Conservation (phyloP, 2,113 vertebrate genomes). For the Hemiscyllium ocellatum region DNA sequence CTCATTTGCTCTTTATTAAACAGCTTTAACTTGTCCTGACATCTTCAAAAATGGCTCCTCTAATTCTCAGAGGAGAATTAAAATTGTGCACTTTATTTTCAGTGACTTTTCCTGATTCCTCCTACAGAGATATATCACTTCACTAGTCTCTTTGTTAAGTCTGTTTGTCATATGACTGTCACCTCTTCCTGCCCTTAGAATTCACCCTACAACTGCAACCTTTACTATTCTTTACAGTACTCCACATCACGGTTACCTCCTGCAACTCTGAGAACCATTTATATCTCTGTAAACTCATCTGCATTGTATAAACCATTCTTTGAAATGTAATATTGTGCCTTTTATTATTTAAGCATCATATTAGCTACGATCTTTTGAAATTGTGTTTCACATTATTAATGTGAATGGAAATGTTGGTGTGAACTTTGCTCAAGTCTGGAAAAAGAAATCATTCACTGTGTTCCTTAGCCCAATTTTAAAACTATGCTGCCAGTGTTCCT, state of each 20-base stretch:
- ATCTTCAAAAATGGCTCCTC: not conserved
- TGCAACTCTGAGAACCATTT: too few relatives aligned
- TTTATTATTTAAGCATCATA: not conserved
- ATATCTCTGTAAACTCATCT: too few relatives aligned
- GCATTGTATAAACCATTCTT: too few relatives aligned
- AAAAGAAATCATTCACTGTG: not conserved
- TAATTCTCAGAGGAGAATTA: too few relatives aligned
- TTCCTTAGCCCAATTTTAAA: too few relatives aligned
- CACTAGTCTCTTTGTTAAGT: not conserved
- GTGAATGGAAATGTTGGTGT: not conserved
- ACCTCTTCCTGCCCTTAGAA: too few relatives aligned
- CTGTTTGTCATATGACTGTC: not conserved
- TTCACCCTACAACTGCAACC: too few relatives aligned
- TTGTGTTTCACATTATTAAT: not conserved
- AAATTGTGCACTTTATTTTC: not conserved
- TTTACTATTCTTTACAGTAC: too few relatives aligned
- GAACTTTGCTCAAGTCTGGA: not conserved
- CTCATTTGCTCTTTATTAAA: not conserved
- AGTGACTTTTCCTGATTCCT: not conserved
- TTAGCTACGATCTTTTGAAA: not conserved
- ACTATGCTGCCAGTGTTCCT: too few relatives aligned
- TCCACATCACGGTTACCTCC: too few relatives aligned
- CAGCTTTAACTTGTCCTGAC: not conserved
- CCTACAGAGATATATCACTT: not conserved
- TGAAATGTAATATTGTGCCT: not conserved